Conservation (phyloP, 2,797 vertebrate genomes). For the Lepilemur septentrionalis region DNA sequence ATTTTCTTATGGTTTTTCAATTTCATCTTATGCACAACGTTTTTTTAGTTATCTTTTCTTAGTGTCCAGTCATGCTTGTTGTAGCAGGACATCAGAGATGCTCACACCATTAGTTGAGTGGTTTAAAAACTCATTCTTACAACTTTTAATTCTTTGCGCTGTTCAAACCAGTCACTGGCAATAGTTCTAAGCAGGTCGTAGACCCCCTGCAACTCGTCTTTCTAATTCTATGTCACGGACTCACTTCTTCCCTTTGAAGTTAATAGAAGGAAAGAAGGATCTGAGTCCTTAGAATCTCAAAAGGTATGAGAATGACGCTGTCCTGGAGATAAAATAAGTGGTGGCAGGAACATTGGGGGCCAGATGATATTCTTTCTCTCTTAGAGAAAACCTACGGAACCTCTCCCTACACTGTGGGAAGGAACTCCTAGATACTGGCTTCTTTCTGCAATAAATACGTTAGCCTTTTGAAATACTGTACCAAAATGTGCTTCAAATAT, state of each 20-base stretch:
- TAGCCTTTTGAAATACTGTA: not conserved
- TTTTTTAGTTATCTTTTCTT: conserved; percentile 30
- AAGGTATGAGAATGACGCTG: not conserved
- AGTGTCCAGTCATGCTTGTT: not conserved
- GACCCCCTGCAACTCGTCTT: conserved; percentile 5
- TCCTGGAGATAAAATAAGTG: not conserved
- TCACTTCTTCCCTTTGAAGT: conserved; percentile 34
- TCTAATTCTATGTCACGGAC: conserved; percentile 32
- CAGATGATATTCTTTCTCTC: conserved; percentile 6
- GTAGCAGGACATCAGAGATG: not conserved
- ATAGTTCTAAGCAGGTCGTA: conserved; percentile 7
- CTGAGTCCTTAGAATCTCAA: not conserved
- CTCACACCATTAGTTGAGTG: not conserved
- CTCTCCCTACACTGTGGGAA: not conserved
- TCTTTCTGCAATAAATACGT: not conserved
- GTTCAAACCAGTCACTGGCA: not conserved
- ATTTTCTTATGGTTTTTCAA: not conserved
- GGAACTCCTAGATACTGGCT: not conserved
- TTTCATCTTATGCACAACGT: not conserved
- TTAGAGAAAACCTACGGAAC: not conserved
- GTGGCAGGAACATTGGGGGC: not conserved
- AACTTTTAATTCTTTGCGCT: conserved; percentile 9
- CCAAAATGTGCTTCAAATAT: conserved; percentile 9
- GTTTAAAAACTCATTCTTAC: conserved; percentile 35
- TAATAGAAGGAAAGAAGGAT: not conserved